Base-by-base conservation (phyloP, 2,888 invertebrate genomes). In the Colostygia pectinataria region DNA sequence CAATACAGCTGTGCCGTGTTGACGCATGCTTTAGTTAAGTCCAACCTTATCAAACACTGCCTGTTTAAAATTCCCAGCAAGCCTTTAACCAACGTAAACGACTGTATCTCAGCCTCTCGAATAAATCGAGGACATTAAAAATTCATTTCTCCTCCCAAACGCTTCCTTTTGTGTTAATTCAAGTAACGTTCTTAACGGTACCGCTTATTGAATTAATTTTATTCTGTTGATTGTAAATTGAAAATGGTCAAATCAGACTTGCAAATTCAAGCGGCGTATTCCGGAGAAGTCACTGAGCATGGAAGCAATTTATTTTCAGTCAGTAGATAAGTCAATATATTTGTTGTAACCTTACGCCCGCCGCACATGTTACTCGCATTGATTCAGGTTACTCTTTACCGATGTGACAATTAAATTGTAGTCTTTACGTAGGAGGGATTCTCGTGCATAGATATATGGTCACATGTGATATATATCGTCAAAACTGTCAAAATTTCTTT, bases 191-290 rank as follows among this genome's bases (percentile, higher is more conserved):
- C 77, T 80, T 68, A 71, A 63, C 62, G 56, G 57, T 57, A 70
- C 63, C 62, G 67, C 65, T 79, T 75, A 81, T 81, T 78, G 78
- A 85, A 81, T 83, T 82, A 82, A 83, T 83, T 84, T 81, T 74
- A 77, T 80, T 77, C 76, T 78, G 83, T 84, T 83, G 83, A 86
- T 86, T 84, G 82, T 84, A 77, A 83, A 84, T 83, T 83, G 82
- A 79, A 83, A 83, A 82, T 71, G 74, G 73, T 68, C 57, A 59
- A 59, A 82, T 85, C 74, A 80, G 83, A 75, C 82, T 75, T 86
- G 84, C 81, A 80, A 85, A 86, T 85, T 59, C 47, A 52, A 55
- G 20, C 44, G 47, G 46, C 51, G 59, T 59, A 55, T 57, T 55
- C 52, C 25, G 44, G 25, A 37, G 47, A n/a, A 37, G 31, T 5